Conservation (phyloP, 2,113 vertebrate species). For the Melanocharis versteri region DNA sequence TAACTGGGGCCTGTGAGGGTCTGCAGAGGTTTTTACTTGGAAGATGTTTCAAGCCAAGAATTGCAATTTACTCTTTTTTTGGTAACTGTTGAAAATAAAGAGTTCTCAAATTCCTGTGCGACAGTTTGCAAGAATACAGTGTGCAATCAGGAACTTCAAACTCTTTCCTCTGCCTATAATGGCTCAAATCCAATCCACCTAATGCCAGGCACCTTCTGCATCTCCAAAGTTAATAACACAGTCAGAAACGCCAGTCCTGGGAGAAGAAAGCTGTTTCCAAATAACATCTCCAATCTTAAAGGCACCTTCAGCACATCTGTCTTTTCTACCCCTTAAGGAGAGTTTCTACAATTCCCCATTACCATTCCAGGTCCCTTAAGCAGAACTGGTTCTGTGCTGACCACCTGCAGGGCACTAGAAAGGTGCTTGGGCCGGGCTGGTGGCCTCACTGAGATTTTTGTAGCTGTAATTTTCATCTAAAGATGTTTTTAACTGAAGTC, state of each 20-base stretch:
- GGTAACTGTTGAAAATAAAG: not conserved
- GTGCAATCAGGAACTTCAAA: not conserved
- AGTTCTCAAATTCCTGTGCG: not conserved
- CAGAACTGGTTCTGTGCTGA: not conserved
- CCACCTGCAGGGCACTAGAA: not conserved
- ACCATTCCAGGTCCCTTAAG: not conserved
- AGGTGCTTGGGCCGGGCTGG: not conserved
- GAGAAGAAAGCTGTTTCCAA: not conserved
- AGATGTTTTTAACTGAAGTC: not conserved
- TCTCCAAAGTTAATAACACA: rapidly evolving
- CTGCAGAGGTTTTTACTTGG: not conserved
- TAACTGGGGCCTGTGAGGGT: not conserved
- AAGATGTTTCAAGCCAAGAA: not conserved
- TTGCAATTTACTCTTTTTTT: not conserved
- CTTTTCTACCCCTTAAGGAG: not conserved
- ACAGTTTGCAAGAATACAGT: not conserved
- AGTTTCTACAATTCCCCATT: not conserved
- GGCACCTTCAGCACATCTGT: not conserved
- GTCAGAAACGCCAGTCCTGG: not conserved
- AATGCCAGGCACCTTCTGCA: not conserved
- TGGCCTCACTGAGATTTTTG: not conserved
- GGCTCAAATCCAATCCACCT: not conserved
- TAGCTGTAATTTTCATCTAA: not conserved
- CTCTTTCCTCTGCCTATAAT: not conserved
- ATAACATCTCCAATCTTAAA: not conserved